Evolutionary conservation across 2,888 invertebrate genomes (phyloP), one percentile per base, ranked within the genome.

Genomic region (Lithophane socia): DNA sequence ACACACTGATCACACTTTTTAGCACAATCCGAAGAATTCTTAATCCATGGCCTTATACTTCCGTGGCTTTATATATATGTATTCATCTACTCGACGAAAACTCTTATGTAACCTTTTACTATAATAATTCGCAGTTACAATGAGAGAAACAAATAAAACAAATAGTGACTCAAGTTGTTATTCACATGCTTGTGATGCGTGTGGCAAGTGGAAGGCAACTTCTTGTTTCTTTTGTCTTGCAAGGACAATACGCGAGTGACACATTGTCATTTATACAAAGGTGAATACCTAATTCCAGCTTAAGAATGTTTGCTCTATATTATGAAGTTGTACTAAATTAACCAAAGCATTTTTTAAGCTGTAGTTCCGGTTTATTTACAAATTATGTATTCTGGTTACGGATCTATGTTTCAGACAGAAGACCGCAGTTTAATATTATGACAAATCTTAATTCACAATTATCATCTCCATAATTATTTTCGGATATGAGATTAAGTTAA

Each of bases 161-260:
- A 64, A 52, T 56, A 44, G 9, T 60, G 18, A 37, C 13, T 54
- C 18, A 47, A 56, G 65, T 65, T 56, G 29, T 83, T 72, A 80
- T 80, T 83, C 80, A 74, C 65, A 29, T 69, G 68, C 58, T 80
- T 72, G 47, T 58, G 47, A 77, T 65, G 49, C 56, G 56, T 18
- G 24, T 18, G 42, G 64, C 65, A 66, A 37, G 56, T 18, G 29
- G 64, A 68, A 66, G 44, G 60, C 52, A 60, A 76, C 63, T 80
- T 47, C 69, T 76, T 37, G 24, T 60, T 77, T 80, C 80, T 80
- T 76, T 83, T 83, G 83, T 83, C 56, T 49, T 54, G 24, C 54
- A 72, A 77, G 74, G 77, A 77, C 77, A 83, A 80, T 83, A 77
- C 37, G 10, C 54, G 37, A 64, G 60, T 71, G 52, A 80, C 80